These are phyloP conservation scores for Scyliorhinus canicula DNA, from an alignment of 2,797 vertebrate species.

Conservation along the genomic window DNA sequence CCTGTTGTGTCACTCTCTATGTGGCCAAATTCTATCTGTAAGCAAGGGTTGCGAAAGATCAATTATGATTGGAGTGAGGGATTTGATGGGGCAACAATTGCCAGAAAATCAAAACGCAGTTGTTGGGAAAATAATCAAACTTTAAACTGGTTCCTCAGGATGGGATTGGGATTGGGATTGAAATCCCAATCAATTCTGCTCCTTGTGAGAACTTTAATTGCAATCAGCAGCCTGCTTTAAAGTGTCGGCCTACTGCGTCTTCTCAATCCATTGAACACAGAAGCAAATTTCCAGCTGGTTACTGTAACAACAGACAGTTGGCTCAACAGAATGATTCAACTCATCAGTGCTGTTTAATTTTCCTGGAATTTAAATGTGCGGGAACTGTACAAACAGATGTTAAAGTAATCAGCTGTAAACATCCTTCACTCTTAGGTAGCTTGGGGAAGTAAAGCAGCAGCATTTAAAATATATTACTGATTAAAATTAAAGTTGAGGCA, in stretches of 20 bases:
- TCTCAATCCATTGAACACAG: background rate
- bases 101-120: background rate
- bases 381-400: background rate
- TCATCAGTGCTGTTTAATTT: background rate
- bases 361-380: background rate
- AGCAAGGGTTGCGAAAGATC: background rate
- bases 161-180: background rate
- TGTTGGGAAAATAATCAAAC: background rate
- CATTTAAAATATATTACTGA: background rate
- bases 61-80: background rate
- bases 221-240: background rate
- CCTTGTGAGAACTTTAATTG: background rate
- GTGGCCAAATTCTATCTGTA: background rate
- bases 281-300: background rate
- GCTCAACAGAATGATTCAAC: background rate
- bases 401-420: background rate
- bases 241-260: background rate
- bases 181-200: background rate
- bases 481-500: background rate
- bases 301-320: background rate
- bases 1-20: no score
- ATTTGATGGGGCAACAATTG: background rate
- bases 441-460: background rate
- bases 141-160: background rate
- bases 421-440: background rate